Evolutionary conservation across 1,140 invertebrate species (phyloP).

Genomic region (Drosophila simulans): DNA sequence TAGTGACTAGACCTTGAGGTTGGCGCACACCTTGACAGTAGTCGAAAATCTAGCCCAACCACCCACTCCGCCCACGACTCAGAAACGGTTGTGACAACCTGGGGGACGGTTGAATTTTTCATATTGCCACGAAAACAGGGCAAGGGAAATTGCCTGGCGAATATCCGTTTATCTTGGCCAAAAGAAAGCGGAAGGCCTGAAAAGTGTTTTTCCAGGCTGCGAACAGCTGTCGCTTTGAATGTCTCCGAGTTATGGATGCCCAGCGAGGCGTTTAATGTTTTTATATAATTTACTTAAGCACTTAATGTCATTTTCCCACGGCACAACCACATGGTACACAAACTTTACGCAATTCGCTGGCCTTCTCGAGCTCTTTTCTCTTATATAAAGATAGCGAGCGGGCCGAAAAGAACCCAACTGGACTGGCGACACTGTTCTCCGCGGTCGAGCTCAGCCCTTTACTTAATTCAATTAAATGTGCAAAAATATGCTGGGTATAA

Average conservation of each 20-base stretch:
- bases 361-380: constrained; percentile 44
- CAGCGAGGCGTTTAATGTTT: constrained; percentile 59
- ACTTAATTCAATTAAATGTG: constrained; percentile 74
- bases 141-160: constrained; percentile 33
- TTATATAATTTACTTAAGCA: constrained; percentile 78
- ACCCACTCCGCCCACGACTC: neutral
- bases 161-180: constrained; percentile 34
- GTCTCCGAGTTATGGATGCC: constrained; percentile 44
- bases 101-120: constrained; percentile 45
- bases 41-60: constrained; percentile 54
- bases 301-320: constrained; percentile 67
- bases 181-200: neutral
- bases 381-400: constrained; percentile 56
- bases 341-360: constrained; percentile 72
- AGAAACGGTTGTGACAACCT: constrained; percentile 19
- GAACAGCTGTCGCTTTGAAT: constrained; percentile 27
- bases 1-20: constrained; percentile 51
- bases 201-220: constrained; percentile 19
- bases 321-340: constrained; percentile 27
- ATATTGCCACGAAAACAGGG: constrained; percentile 18
- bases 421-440: constrained; percentile 36
- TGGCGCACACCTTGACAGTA: constrained; percentile 55
- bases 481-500: constrained; percentile 50
- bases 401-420: constrained; percentile 12
- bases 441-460: constrained; percentile 44